Percentiles rank a stretch among this genome's conserved stretches.
These are phyloP conservation scores for Delphinapterus leucas DNA, from an alignment of 2,113 vertebrate species.

Conservation along the genomic window DNA sequence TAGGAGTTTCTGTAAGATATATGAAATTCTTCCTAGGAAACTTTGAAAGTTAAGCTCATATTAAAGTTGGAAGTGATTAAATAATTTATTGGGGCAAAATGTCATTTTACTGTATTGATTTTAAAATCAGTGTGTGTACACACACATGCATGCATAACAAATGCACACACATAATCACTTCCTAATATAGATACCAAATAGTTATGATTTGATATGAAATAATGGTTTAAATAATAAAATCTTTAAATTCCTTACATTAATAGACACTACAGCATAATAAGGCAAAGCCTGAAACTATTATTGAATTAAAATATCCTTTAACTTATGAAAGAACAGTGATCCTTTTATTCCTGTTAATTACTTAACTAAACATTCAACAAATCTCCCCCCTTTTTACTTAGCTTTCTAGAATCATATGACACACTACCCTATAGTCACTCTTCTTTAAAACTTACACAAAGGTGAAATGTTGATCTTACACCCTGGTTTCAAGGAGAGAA, in stretches of 20 bases:
- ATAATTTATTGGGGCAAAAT: background rate
- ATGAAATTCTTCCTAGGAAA: background rate
- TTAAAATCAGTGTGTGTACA: background rate
- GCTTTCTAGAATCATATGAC: background rate
- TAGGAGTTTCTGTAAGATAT: background rate
- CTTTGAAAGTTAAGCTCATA: background rate
- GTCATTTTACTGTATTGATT: background rate
- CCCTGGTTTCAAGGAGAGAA: background rate
- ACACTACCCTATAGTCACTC: background rate
- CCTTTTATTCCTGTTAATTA: background rate
- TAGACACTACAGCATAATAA: background rate
- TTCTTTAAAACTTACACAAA: background rate
- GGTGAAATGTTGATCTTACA: background rate
- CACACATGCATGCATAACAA: no score
- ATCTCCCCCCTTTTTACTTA: background rate
- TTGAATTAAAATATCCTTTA: background rate
- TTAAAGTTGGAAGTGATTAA: slow-evolving; percentile 6
- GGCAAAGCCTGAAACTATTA: background rate
- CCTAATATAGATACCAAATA: background rate
- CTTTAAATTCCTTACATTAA: background rate
- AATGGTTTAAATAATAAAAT: background rate
- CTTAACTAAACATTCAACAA: background rate
- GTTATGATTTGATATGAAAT: background rate
- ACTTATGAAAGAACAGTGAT: background rate
- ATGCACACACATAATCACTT: background rate